Conservation (phyloP, 2,113 vertebrate species). For the Centropus unirufus region DNA sequence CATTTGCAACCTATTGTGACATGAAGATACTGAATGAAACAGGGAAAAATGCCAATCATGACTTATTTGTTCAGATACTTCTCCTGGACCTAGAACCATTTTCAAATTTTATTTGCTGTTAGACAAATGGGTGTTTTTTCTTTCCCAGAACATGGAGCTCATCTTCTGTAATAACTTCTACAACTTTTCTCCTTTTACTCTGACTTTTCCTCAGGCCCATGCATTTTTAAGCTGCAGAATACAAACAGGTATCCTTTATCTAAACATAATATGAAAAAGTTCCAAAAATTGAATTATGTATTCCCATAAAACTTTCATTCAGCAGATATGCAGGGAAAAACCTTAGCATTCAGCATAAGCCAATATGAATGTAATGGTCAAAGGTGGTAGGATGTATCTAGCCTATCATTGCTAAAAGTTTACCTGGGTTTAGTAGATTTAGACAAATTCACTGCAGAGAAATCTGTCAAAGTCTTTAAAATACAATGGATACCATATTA, state of each 20-base stretch:
- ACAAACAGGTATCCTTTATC: background rate
- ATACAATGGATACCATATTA: background rate
- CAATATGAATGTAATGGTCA: background rate
- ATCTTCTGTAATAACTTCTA: constrained; percentile 17
- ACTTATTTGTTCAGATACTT: constrained; percentile 24
- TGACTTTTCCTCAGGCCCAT: background rate
- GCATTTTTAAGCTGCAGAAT: background rate
- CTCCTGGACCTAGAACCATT: constrained; percentile 30
- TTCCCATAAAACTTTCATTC: background rate
- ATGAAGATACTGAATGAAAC: constrained; percentile 29
- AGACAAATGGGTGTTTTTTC: constrained; percentile 45
- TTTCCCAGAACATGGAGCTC: background rate
- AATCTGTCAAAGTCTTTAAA: background rate
- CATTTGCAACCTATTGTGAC: constrained; percentile 6
- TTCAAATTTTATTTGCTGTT: constrained; percentile 41
- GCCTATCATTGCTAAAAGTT: background rate
- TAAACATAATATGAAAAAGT: background rate
- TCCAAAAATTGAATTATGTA: background rate
- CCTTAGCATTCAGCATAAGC: background rate
- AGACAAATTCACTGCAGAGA: background rate
- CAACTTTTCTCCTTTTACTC: background rate
- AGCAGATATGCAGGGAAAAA: background rate
- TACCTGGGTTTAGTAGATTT: background rate
- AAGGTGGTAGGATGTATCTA: background rate
- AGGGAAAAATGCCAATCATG: constrained; percentile 13